These are phyloP conservation scores for Cryptotis parvus DNA, from an alignment of 2,113 vertebrate genomes.

Conservation along the genomic window DNA sequence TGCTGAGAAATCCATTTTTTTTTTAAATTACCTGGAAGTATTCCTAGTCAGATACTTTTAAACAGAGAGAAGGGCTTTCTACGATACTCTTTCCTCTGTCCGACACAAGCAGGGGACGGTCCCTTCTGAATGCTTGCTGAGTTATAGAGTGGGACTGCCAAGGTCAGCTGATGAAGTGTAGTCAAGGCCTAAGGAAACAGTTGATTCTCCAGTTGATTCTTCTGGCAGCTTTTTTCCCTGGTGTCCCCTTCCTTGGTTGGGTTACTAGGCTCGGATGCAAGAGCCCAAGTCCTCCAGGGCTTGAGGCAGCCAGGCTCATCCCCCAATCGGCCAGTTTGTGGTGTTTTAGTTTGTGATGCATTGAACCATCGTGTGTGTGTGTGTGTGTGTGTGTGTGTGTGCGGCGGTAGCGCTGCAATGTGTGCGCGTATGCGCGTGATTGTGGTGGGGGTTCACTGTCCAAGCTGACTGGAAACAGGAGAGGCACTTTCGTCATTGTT, in stretches of 20 bases:
- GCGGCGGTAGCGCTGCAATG: no score
- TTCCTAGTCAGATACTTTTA: not conserved
- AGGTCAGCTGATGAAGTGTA: not conserved
- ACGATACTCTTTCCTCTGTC: not conserved
- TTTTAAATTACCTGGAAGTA: not conserved
- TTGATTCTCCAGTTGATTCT: not conserved
- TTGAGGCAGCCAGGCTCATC: no score
- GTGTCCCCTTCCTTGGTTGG: no score
- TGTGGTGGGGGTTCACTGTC: no score
- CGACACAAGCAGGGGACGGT: no score
- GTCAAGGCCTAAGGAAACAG: not conserved
- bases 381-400: no score
- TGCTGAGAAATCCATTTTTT: not conserved
- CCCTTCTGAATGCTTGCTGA: not conserved
- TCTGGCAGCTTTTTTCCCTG: no score
- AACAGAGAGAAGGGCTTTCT: not conserved
- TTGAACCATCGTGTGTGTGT: not conserved
- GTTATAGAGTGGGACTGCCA: fast-evolving
- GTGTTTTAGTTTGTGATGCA: not conserved
- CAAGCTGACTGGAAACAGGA: no score
- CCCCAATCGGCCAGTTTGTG: no score
- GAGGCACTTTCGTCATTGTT: no score
- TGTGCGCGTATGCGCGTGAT: no score
- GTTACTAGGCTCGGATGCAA: no score
- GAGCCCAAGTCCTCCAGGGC: not conserved